Conservation (phyloP, 2,113 vertebrate genomes). For the Anarrhichthys ocellatus region DNA sequence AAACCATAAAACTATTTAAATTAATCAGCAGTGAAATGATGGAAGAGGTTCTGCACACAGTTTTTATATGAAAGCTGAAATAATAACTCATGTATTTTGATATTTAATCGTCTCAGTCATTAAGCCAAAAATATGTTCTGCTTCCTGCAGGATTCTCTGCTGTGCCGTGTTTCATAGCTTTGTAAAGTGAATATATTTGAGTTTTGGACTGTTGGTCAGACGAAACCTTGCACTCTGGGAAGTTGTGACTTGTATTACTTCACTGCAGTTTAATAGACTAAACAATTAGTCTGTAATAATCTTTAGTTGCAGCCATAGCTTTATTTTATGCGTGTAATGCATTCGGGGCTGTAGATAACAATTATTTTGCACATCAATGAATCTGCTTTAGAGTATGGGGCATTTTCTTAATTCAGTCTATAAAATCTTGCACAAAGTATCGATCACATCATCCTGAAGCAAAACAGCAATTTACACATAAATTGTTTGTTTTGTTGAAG, state of each 20-base stretch:
- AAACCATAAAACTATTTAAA: background rate
- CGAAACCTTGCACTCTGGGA: background rate
- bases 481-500: background rate
- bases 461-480: background rate
- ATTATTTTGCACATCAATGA: background rate
- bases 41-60: background rate
- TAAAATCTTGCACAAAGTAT: background rate
- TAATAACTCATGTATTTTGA: background rate
- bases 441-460: background rate
- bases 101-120: background rate
- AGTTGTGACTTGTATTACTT: too few relatives aligned
- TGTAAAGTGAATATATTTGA: background rate
- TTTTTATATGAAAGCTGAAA: background rate
- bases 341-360: background rate
- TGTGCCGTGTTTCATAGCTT: background rate
- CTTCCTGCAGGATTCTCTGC: background rate
- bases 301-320: background rate
- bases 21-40: background rate
- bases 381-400: background rate
- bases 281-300: background rate
- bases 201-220: background rate
- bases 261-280: background rate
- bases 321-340: background rate
- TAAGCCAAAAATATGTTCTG: background rate
- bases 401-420: background rate